Base-by-base conservation (phyloP, 2,797 vertebrate genomes). In the Cichlasoma orientale region DNA sequence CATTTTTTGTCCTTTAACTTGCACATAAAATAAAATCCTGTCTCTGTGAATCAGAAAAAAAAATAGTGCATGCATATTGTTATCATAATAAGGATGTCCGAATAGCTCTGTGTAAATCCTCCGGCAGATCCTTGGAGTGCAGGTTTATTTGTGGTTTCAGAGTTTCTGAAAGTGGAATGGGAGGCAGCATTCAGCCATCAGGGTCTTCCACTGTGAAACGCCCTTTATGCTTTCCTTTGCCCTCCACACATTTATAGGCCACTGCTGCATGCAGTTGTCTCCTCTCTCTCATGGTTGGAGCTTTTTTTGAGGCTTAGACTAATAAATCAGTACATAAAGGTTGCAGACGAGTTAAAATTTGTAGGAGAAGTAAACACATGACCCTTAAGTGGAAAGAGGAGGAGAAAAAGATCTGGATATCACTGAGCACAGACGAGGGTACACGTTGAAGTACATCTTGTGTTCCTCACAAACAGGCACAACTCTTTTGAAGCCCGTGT, bases 351-450 rank as follows among this genome's bases (percentile, higher is more conserved):
- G 29, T 61, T 29, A 16, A 7, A 27, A 58, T 56, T 50, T 44
- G 78, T 14, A 58, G 36, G 53, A 53, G 14, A 74, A 72, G 58
- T 74, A 11, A 3, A 1, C 56, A 66, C 56, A 77, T 75, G 66
- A 79, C 50, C 56, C 36, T 59, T 29, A n/a, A 76, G 73, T 57
- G 50, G 38, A 74, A 47, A 72, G 69, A 75, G 53, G 71, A 74
- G 74, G 58, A 74, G 86, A 72, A 27, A 68, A 61, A 9, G 76
- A 82, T 63, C 80, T 80, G 82, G 78, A 78, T 54, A 69, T 44
- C 1, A 59, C 44, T 83, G 70, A 84, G 78, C 77, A 86, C 80
- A 82, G 83, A 88, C 50, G 79, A 84, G 66, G 77, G 73, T 70
- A 56, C 80, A 81, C 71, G 73, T 68, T 77, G 56, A 82, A 69